Evolutionary conservation across 2,797 vertebrate genomes (phyloP).

Genomic region (Liasis olivaceus): DNA sequence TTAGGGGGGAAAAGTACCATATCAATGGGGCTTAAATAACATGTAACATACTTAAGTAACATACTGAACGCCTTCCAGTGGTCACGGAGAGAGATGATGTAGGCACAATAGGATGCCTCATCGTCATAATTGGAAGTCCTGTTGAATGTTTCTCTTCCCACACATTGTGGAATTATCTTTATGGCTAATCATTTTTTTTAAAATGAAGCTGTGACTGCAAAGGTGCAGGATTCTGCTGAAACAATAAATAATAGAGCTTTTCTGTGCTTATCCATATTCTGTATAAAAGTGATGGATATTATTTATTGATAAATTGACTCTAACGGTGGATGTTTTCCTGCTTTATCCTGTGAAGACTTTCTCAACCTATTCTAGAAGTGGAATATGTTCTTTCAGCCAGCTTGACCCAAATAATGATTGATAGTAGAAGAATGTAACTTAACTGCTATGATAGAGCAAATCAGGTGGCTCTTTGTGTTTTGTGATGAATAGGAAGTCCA

Average conservation of each 20-base stretch:
- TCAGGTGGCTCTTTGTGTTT: neutral
- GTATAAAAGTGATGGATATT: neutral
- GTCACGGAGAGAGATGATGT: neutral
- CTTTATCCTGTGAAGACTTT: neutral
- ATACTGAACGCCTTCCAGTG: neutral
- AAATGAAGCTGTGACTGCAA: neutral
- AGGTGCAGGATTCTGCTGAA: neutral
- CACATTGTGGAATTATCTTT: neutral
- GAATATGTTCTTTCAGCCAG: neutral
- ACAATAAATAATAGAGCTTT: neutral
- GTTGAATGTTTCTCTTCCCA: neutral
- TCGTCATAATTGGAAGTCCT: neutral
- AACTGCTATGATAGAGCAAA: neutral
- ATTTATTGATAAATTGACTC: neutral
- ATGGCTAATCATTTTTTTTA: too few relatives aligned
- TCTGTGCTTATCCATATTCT: too few relatives aligned
- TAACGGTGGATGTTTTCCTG: too few relatives aligned
- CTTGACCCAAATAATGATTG: neutral
- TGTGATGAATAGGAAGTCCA: constrained; percentile 12
- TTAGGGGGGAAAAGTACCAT: neutral
- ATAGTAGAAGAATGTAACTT: neutral
- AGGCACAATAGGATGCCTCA: neutral
- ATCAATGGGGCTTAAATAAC: neutral
- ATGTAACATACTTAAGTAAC: too few relatives aligned
- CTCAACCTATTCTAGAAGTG: neutral